Evolutionary conservation across 2,888 invertebrate genomes (phyloP), one percentile per base, ranked within the genome.

Genomic region (Aleiodes testaceus): DNA sequence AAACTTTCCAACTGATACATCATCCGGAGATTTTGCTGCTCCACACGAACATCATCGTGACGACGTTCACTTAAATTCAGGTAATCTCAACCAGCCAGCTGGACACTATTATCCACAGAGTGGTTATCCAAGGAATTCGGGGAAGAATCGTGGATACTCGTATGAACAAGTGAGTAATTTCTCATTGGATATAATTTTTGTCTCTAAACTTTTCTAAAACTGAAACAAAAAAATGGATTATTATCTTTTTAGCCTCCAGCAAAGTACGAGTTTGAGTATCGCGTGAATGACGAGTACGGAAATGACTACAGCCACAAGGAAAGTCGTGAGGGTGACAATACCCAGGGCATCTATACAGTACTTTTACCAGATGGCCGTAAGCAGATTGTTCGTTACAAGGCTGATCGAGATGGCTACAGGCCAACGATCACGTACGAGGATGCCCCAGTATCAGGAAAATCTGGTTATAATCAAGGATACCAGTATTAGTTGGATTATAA

Each of bases 401-500:
- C 93, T 5, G 92, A 93, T 79, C 89, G 91, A 81, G 88, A 91
- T 53, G 93, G 93, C 1, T 93, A 91, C 88, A 90, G 90, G 75
- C 93, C 93, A 14, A 91, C 89, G 78, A 91, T 93, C 72, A 89
- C 91, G 0, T 93, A 93, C 83, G 92, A 93, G 84, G 91, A 92
- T 80, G 66, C 78, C 11, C 36, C 36, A 1, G 78, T 74, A n/a
- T 53, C 72, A 18, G 78, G 69, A 49, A 75, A 77, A 26, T 69
- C 72, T 45, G 76, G 71, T 55, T 64, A 89, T 89, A 44, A 77
- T 69, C 75, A 74, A 52, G 75, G 72, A 68, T 79, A 79, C 45
- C 76, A 76, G 12, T 80, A 81, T 65, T 81, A 71, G 50, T 45
- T 63, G 22, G 22, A 63, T 45, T 63, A 45, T 63, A 12, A 63